Conservation (phyloP, 35 echinoderm and acorn worm species). For the Holothuria glaberrima region DNA sequence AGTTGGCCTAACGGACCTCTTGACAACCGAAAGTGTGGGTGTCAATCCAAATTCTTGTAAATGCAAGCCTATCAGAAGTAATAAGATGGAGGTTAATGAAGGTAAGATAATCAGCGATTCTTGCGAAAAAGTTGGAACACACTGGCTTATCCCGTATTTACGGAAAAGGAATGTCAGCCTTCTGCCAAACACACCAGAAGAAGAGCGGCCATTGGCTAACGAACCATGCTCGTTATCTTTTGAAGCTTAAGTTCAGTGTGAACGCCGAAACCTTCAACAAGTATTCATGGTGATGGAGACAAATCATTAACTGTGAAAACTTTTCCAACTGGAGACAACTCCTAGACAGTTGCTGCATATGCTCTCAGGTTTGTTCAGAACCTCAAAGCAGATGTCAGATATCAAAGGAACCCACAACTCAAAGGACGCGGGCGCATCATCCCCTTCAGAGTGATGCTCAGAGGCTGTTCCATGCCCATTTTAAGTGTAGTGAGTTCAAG, state of each 20-base stretch:
- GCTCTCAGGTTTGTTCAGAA: conserved; percentile 58
- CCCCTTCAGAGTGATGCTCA: conserved; percentile 3
- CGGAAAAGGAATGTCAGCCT: no score
- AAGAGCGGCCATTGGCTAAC: conserved; percentile 57
- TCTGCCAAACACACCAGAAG: conserved; percentile 40
- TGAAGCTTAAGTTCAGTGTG: not conserved
- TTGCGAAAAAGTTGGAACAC: no score
- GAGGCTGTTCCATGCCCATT: conserved; percentile 25
- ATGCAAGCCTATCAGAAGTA: no score
- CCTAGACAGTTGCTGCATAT: conserved; percentile 74
- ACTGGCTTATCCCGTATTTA: no score
- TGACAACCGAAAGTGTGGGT: no score
- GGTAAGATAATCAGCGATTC: no score
- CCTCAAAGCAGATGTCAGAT: conserved; percentile 12
- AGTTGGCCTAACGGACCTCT: no score
- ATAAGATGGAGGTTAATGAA: no score
- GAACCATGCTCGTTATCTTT: not conserved
- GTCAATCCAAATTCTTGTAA: no score
- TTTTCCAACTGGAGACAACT: conserved; percentile 69
- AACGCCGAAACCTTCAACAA: not conserved
- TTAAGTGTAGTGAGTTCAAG: conserved; percentile 55
- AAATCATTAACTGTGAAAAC: conserved; percentile 43
- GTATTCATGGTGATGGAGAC: conserved; percentile 9
- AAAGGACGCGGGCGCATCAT: not conserved
- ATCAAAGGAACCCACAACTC: not conserved